These are phyloP conservation scores for Plebejus melissa DNA, from an alignment of 2,888 invertebrate species.

Conservation along the genomic window DNA sequence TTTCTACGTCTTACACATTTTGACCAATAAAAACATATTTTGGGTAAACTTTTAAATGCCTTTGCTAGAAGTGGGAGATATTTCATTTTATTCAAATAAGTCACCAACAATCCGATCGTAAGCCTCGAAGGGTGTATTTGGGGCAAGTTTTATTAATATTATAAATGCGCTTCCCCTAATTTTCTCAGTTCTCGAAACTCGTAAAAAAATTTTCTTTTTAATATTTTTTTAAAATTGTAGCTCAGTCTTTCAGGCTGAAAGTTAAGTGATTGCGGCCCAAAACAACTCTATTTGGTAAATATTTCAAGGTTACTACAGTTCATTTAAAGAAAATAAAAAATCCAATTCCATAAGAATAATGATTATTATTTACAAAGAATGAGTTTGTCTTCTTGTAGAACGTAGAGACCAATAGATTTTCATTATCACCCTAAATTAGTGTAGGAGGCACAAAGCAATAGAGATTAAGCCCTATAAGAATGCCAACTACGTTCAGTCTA, in stretches of 20 bases:
- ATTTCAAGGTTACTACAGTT: background rate
- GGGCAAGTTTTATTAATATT: constrained; percentile 75
- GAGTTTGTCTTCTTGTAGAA: background rate
- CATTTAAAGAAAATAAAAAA: no score
- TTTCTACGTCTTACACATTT: background rate
- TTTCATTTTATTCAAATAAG: constrained; percentile 71
- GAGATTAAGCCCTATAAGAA: background rate
- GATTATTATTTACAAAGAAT: no score
- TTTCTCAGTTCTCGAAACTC: constrained; percentile 71
- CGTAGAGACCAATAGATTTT: background rate
- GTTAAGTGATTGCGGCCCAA: background rate
- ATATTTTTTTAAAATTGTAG: background rate
- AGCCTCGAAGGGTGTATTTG: constrained; percentile 64
- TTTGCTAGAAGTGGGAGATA: constrained; percentile 59
- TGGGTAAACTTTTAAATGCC: constrained; percentile 60
- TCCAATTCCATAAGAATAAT: no score
- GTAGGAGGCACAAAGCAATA: background rate
- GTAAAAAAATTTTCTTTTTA: constrained; percentile 48
- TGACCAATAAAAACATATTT: background rate
- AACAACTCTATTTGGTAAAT: background rate
- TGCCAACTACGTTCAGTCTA: background rate
- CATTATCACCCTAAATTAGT: constrained; percentile 6
- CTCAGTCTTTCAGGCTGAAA: no score
- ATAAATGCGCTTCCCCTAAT: constrained; percentile 74
- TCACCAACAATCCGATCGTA: constrained; percentile 74